phyloP scores from a whole-genome alignment of 2,888 invertebrate genomes.

The Pogonocherus hispidulus region DNA sequence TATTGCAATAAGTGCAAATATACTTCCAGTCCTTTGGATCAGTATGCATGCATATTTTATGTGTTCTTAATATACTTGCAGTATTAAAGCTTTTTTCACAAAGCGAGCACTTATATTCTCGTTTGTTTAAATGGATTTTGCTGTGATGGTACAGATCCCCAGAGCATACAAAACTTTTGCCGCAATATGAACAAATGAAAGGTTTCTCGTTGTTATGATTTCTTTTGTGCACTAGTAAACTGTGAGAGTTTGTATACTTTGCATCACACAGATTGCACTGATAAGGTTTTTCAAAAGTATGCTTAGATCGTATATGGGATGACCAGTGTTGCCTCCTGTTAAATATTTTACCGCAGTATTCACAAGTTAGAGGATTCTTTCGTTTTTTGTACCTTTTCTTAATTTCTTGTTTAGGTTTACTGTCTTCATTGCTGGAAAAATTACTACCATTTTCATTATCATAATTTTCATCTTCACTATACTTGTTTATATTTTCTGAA shows the following conservation, averaged over 20 bases:
- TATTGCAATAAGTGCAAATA: slow-evolving; percentile 51
- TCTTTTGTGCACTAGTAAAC: slow-evolving; percentile 55
- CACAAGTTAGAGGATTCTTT: slow-evolving; percentile 52
- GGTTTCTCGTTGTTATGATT: slow-evolving; percentile 56
- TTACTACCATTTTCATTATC: slow-evolving; percentile 22
- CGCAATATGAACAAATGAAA: slow-evolving; percentile 54
- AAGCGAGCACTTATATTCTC: slow-evolving; percentile 55
- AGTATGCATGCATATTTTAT: slow-evolving; percentile 58
- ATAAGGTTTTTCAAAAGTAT: slow-evolving; percentile 59
- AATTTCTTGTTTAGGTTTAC: slow-evolving; percentile 24
- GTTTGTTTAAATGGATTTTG: slow-evolving; percentile 57
- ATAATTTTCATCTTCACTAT: slow-evolving; percentile 32
- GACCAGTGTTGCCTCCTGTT: slow-evolving; percentile 55
- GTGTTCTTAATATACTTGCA: slow-evolving; percentile 55
- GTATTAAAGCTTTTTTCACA: slow-evolving; percentile 59
- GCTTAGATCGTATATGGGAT: slow-evolving; percentile 55
- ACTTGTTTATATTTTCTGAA: slow-evolving; percentile 25
- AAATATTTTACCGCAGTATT: slow-evolving; percentile 56
- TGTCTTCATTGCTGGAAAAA: slow-evolving; percentile 45
- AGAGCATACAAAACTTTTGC: slow-evolving; percentile 64
- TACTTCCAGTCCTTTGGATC: slow-evolving; percentile 60
- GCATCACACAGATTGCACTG: slow-evolving; percentile 56
- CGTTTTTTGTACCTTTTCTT: slow-evolving; percentile 41
- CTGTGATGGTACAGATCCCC: slow-evolving; percentile 56
- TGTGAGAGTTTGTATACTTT: slow-evolving; percentile 54